Conservation (phyloP, 2,797 vertebrate species). For the Galagoides demidoff region DNA sequence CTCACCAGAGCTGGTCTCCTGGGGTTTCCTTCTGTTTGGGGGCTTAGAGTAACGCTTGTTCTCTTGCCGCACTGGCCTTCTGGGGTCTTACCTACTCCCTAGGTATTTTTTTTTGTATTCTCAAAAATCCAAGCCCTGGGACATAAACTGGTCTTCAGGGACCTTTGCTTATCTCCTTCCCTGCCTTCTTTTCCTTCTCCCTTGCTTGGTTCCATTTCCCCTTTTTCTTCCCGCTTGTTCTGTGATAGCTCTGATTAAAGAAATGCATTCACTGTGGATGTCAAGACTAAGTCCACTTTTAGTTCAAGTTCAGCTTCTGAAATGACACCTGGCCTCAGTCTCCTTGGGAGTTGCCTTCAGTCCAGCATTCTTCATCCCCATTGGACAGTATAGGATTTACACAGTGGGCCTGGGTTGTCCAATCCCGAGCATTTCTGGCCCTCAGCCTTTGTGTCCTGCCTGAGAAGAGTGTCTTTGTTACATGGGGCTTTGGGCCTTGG, state of each 20-base stretch:
- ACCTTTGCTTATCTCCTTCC: background rate
- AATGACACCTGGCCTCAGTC: background rate
- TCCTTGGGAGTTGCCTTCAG: background rate
- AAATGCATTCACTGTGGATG: background rate
- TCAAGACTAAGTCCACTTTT: background rate
- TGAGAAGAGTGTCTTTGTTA: background rate
- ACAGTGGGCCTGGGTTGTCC: background rate
- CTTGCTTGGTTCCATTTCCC: background rate
- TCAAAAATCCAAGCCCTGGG: background rate
- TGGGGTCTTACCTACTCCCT: background rate
- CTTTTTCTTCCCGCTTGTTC: background rate
- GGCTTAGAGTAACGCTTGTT: background rate
- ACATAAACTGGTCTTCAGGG: background rate
- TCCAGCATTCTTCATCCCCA: background rate
- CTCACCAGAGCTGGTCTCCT: background rate
- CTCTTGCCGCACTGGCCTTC: background rate
- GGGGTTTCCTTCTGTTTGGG: background rate
- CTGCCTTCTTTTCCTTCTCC: background rate
- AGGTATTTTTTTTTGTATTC: background rate
- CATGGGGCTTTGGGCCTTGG: background rate
- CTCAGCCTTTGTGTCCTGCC: background rate
- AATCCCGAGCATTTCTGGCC: background rate
- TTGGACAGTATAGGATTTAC: background rate
- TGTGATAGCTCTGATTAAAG: background rate
- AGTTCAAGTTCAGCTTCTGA: constrained; percentile 17